These are phyloP conservation scores for Probaryconus sp. DNA, from an alignment of 1,140 invertebrate genomes.

Conservation along the genomic window DNA sequence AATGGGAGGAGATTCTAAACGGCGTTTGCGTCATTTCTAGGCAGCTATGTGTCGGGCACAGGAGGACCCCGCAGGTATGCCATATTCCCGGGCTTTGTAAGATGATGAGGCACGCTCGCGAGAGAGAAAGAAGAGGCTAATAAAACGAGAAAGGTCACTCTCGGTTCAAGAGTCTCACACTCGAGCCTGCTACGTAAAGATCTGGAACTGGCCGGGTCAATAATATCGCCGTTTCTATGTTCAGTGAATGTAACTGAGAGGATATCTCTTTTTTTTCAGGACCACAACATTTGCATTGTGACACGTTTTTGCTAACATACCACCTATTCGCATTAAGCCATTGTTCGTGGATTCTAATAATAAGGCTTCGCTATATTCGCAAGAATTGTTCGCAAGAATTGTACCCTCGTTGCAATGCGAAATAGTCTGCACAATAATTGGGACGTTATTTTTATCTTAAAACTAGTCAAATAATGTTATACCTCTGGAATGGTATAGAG, in stretches of 20 bases:
- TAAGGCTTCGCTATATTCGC: slow-evolving; percentile 13
- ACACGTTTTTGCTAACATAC: slow-evolving; percentile 14
- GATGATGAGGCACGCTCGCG: slow-evolving; percentile 68
- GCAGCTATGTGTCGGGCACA: slow-evolving; percentile 54
- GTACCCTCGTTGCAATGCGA: too few relatives aligned
- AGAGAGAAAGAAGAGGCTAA: slow-evolving; percentile 63
- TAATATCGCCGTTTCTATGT: slow-evolving; percentile 28
- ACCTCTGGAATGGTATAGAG: too few relatives aligned
- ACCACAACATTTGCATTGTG: slow-evolving; percentile 1
- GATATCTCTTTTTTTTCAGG: slow-evolving; percentile 2
- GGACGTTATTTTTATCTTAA: too few relatives aligned
- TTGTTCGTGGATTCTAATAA: slow-evolving; percentile 5
- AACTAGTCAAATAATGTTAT: too few relatives aligned
- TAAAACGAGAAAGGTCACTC: slow-evolving; percentile 73
- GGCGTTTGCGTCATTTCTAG: slow-evolving; percentile 67
- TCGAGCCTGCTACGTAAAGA: slow-evolving; percentile 28
- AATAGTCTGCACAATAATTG: too few relatives aligned
- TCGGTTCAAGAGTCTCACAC: slow-evolving; percentile 63
- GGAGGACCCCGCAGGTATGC: slow-evolving; percentile 69
- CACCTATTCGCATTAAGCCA: slow-evolving; percentile 8
- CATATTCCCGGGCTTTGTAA: slow-evolving; percentile 50
- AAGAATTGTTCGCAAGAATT: too few relatives aligned
- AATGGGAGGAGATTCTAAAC: slow-evolving; percentile 49
- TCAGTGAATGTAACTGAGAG: slow-evolving; percentile 36
- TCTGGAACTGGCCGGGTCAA: slow-evolving; percentile 45